These are phyloP conservation scores for Neria commutata DNA, from an alignment of 2,888 invertebrate genomes.

Conservation along the genomic window DNA sequence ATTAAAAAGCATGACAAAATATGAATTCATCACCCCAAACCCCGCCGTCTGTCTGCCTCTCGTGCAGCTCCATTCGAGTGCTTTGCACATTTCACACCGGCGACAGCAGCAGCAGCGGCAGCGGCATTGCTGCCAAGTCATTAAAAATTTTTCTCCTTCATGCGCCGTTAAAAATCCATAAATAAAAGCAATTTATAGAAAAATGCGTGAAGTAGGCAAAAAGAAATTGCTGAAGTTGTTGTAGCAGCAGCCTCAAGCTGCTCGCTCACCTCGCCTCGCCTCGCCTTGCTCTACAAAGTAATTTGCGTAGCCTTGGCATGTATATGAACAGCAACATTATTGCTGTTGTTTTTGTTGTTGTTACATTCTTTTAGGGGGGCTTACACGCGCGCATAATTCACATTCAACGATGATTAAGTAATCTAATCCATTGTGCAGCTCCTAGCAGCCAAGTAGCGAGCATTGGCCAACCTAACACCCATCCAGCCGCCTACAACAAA, in stretches of 20 bases:
- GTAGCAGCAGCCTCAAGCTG: too few species aligned
- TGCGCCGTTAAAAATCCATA: not conserved
- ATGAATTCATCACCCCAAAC: not conserved
- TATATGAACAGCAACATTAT: not conserved
- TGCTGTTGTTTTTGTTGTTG: not conserved
- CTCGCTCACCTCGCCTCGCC: not conserved
- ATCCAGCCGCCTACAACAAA: not conserved
- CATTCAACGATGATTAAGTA: conserved; percentile 8
- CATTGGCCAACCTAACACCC: not conserved
- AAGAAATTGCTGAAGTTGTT: not conserved
- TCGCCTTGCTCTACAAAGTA: too few species aligned
- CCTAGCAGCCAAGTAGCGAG: not conserved
- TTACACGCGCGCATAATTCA: not conserved
- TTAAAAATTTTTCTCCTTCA: conserved; percentile 3
- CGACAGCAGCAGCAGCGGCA: not conserved
- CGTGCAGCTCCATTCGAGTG: too few species aligned
- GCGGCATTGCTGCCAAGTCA: not conserved
- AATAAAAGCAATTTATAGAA: not conserved
- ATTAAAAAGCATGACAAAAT: conserved; percentile 9
- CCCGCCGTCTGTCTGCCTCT: not conserved
- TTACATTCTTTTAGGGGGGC: not conserved
- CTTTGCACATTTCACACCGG: too few species aligned
- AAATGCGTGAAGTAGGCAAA: not conserved
- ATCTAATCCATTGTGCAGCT: conserved; percentile 10
- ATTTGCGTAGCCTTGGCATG: too few species aligned